Percentiles rank a stretch among this genome's conserved stretches.
Evolutionary conservation across 2,113 vertebrate genomes (phyloP).

Genomic region (Urocynchramus pylzowi): DNA sequence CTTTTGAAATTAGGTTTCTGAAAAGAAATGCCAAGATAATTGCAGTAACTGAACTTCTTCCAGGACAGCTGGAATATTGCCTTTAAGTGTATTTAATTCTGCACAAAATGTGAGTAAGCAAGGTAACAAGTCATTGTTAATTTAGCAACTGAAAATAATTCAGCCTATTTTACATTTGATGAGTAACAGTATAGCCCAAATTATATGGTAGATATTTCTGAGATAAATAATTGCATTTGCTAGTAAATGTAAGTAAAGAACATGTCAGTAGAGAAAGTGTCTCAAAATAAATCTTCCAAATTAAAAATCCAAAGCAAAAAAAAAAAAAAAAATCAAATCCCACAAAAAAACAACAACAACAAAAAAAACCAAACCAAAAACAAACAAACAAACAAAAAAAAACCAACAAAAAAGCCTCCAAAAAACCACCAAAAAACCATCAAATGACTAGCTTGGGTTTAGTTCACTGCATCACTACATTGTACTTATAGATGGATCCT

Average conservation of each 20-base stretch:
- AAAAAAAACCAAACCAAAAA: too few species aligned
- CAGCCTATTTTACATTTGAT: not conserved
- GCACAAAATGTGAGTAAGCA: not conserved
- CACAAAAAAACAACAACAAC: too few species aligned
- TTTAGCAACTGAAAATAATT: not conserved
- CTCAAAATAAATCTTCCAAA: not conserved
- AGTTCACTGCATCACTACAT: not conserved
- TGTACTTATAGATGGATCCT: not conserved
- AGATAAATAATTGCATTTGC: not conserved
- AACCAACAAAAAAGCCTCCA: not conserved
- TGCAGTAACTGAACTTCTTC: not conserved
- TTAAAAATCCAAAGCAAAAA: not conserved
- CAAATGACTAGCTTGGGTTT: not conserved
- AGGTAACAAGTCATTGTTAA: not conserved
- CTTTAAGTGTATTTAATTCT: not conserved
- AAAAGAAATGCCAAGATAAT: not conserved
- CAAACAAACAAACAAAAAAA: not conserved
- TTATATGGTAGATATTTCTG: not conserved
- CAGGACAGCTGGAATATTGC: not conserved
- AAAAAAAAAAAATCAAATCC: not conserved
- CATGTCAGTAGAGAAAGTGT: not conserved
- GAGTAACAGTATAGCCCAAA: not conserved
- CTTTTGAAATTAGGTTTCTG: not conserved
- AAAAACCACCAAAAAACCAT: not conserved
- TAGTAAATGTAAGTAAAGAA: not conserved